Evolutionary conservation across 2,113 vertebrate genomes (phyloP).

Genomic region (Megaptera novaeangliae): DNA sequence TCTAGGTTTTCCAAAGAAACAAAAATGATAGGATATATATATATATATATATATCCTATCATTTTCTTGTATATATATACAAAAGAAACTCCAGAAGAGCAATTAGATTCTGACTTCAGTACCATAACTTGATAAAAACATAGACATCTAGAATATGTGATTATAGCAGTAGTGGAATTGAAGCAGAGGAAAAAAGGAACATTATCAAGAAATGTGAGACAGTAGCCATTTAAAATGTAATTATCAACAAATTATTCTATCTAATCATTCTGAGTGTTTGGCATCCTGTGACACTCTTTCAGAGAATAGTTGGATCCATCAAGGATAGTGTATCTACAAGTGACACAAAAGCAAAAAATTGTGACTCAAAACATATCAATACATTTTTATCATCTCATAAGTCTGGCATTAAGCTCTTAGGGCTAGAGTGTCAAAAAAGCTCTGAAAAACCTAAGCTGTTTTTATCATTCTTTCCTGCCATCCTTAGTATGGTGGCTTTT

Average conservation of each 20-base stretch:
- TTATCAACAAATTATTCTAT: not conserved
- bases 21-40: not conserved
- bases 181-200: not conserved
- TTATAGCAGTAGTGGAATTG: not conserved
- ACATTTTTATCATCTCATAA: not conserved
- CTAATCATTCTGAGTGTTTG: not conserved
- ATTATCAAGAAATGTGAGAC: not conserved
- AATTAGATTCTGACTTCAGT: not conserved
- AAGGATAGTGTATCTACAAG: not conserved
- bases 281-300: not conserved
- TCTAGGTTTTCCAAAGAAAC: not conserved
- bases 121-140: not conserved
- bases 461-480: not conserved
- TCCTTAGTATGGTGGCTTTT: not conserved
- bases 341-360: not conserved
- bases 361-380: not conserved
- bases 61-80: not conserved
- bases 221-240: constrained; percentile 4
- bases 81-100: not conserved
- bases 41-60: too few relatives aligned
- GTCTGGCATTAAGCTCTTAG: not conserved
- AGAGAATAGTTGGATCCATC: not conserved
- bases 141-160: not conserved
- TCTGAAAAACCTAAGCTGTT: not conserved
- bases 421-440: not conserved